Conservation (phyloP, 1,140 invertebrate species). For the Danaus plexippus region DNA sequence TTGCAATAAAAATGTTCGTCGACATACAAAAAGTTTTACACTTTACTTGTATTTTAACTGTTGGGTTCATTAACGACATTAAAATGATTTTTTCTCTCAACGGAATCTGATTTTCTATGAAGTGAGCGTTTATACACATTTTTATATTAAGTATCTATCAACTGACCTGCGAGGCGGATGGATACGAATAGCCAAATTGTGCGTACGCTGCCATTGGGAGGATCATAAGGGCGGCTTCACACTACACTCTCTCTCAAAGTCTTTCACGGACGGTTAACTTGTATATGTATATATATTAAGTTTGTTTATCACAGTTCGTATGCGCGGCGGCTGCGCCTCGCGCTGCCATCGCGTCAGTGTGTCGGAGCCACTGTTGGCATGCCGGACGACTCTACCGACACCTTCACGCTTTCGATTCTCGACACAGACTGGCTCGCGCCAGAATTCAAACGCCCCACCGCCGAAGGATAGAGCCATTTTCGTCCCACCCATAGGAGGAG, state of each 20-base stretch:
- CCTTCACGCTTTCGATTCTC: slow-evolving; percentile 44
- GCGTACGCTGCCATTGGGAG: slow-evolving; percentile 84
- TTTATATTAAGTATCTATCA: too few relatives aligned
- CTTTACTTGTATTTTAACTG: too few relatives aligned
- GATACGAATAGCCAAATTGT: slow-evolving; percentile 87
- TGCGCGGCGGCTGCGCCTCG: slow-evolving; percentile 56
- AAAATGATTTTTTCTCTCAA: too few relatives aligned
- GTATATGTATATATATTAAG: slow-evolving; percentile 45
- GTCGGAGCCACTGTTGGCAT: slow-evolving; percentile 44
- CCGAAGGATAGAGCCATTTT: slow-evolving; percentile 50
- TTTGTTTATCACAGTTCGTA: slow-evolving; percentile 59
- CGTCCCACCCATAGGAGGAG: slow-evolving; percentile 44
- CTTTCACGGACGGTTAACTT: slow-evolving; percentile 54
- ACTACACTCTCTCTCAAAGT: slow-evolving; percentile 66
- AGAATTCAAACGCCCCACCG: slow-evolving; percentile 49
- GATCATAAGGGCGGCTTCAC: slow-evolving; percentile 70
- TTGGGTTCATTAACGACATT: too few relatives aligned
- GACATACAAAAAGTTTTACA: too few relatives aligned
- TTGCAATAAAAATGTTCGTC: too few relatives aligned
- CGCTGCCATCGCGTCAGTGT: slow-evolving; percentile 55
- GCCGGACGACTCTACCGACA: slow-evolving; percentile 30
- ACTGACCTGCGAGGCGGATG: slow-evolving; percentile 83
- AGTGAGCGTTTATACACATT: too few relatives aligned
- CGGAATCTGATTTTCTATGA: too few relatives aligned
- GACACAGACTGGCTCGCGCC: slow-evolving; percentile 60